These are phyloP conservation scores for Fregetta grallaria DNA, from an alignment of 2,113 vertebrate genomes.

Conservation along the genomic window DNA sequence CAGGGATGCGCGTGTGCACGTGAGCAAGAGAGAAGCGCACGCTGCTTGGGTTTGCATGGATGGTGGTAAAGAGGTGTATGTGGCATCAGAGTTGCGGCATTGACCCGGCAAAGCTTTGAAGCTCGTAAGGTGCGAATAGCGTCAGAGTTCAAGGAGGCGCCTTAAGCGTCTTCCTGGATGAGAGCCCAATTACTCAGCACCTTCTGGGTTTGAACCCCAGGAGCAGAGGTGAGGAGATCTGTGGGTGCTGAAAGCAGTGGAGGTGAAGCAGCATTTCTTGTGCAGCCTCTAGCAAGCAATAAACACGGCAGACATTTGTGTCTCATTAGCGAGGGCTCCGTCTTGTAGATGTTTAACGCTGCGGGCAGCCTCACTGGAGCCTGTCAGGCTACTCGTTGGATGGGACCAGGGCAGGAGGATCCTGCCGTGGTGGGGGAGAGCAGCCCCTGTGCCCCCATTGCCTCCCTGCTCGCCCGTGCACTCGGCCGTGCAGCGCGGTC, in stretches of 20 bases:
- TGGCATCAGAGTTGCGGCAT: not conserved
- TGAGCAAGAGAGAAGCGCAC: not conserved
- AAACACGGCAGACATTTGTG: accelerated
- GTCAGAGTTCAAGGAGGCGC: accelerated
- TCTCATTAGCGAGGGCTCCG: not conserved
- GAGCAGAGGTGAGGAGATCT: not conserved
- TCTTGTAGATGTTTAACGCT: not conserved
- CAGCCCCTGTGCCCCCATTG: accelerated
- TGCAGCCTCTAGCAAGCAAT: not conserved
- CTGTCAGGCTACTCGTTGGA: accelerated
- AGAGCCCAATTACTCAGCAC: not conserved
- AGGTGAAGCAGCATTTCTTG: not conserved
- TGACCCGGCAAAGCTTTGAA: not conserved
- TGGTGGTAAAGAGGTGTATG: not conserved
- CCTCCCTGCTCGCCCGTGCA: not conserved
- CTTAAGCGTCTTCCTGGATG: accelerated
- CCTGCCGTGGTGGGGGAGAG: not conserved
- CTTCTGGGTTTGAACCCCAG: not conserved
- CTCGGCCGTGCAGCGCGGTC: not conserved
- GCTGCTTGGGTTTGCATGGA: not conserved
- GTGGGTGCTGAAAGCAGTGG: not conserved
- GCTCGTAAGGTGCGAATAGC: accelerated
- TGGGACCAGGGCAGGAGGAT: not conserved
- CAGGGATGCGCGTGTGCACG: accelerated
- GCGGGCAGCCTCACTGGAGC: not conserved